phyloP scores from a whole-genome alignment of 1,140 invertebrate genomes.

The Lepidotrigona ventralis region DNA sequence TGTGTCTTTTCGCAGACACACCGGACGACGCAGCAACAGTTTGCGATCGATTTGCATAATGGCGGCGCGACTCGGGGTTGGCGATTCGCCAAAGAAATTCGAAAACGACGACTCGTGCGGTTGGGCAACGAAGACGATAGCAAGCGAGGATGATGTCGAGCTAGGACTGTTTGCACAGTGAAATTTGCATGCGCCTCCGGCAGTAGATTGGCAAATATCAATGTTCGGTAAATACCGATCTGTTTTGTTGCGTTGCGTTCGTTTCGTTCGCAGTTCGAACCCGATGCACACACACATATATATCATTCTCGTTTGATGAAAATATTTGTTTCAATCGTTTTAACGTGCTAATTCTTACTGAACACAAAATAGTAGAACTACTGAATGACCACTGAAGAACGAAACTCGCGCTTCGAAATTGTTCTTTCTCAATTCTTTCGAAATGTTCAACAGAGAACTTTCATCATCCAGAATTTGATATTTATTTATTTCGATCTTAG shows the following conservation, averaged over 20 bases:
- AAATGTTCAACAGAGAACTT: too few relatives aligned
- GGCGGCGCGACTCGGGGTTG: background rate
- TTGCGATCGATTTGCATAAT: constrained; percentile 39
- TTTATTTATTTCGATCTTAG: too few relatives aligned
- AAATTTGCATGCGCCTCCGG: background rate
- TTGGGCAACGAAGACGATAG: too few relatives aligned
- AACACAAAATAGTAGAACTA: too few relatives aligned
- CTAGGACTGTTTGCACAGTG: background rate
- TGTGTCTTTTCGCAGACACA: background rate
- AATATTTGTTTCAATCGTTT: background rate
- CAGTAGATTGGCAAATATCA: background rate
- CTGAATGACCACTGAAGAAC: too few relatives aligned
- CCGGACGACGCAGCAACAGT: constrained; percentile 32
- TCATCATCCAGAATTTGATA: too few relatives aligned
- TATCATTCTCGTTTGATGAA: too few relatives aligned
- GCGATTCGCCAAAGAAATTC: constrained; percentile 32
- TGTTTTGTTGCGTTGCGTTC: background rate
- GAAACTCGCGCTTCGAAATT: too few relatives aligned
- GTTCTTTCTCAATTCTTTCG: too few relatives aligned
- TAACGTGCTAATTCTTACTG: background rate
- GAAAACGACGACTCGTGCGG: background rate
- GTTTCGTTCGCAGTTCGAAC: background rate
- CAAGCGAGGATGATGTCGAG: background rate
- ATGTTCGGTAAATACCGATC: background rate
- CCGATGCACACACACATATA: background rate